These are phyloP conservation scores for Drosophila suboccidentalis DNA, from an alignment of 2,888 invertebrate genomes.

Conservation along the genomic window DNA sequence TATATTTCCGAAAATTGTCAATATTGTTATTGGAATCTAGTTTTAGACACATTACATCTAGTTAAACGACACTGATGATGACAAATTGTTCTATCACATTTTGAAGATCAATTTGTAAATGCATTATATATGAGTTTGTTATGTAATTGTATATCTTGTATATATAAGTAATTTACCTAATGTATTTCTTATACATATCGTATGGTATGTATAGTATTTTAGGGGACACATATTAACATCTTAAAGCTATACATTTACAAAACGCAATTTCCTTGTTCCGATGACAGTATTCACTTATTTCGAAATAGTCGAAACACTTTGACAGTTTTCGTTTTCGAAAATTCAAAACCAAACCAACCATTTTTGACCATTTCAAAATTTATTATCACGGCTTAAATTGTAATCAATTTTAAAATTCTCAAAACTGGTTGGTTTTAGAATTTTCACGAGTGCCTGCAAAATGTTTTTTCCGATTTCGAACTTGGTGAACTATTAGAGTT, in stretches of 20 bases:
- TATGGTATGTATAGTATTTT: conserved; percentile 1
- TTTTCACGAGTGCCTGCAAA: conserved; percentile 47
- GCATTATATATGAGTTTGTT: conserved; percentile 31
- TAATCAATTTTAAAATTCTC: conserved; percentile 61
- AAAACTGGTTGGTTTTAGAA: conserved; percentile 79
- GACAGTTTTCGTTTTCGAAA: conserved; percentile 47
- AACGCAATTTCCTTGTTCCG: conserved; percentile 2
- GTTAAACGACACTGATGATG: conserved; percentile 26
- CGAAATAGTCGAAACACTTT: neutral
- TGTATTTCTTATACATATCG: conserved; percentile 7
- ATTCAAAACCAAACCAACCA: conserved; percentile 81
- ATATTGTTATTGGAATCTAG: neutral
- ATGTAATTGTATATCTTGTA: conserved; percentile 11
- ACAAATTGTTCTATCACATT: conserved; percentile 63
- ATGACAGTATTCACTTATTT: neutral
- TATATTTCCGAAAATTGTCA: neutral
- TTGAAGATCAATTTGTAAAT: conserved; percentile 46
- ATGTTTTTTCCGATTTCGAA: neutral
- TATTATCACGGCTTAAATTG: conserved; percentile 1
- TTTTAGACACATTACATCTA: neutral
- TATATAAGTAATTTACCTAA: conserved; percentile 33
- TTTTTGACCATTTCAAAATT: conserved; percentile 66
- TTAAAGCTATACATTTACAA: conserved; percentile 60
- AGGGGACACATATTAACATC: conserved; percentile 47
- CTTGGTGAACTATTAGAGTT: conserved; percentile 10